These are phyloP conservation scores for Cynopterus sphinx DNA, from an alignment of 2,797 vertebrate species.

Conservation along the genomic window DNA sequence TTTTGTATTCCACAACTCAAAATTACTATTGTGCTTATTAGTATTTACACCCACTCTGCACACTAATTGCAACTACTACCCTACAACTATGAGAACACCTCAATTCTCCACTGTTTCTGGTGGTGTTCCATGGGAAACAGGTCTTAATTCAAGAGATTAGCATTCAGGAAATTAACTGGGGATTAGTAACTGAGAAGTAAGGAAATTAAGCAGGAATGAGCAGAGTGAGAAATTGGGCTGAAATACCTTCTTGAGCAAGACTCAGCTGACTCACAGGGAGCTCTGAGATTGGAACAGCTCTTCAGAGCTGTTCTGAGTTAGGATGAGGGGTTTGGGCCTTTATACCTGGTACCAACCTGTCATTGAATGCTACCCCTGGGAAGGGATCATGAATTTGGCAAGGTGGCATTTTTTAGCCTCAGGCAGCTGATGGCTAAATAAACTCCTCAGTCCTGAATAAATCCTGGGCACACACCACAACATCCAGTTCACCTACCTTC, in stretches of 20 bases:
- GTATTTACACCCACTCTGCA: neutral
- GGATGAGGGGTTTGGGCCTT: neutral
- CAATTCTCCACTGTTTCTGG: neutral
- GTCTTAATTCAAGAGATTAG: neutral
- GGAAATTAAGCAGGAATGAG: neutral
- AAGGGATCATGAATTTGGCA: neutral
- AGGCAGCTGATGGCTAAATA: neutral
- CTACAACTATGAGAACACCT: neutral
- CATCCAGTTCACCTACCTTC: neutral
- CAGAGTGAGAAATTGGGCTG: neutral
- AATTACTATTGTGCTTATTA: neutral
- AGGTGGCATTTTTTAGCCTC: neutral
- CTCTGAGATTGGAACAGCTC: neutral
- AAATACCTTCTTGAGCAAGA: neutral
- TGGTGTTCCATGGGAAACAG: neutral
- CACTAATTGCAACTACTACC: neutral
- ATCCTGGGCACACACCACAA: neutral
- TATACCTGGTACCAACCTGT: neutral
- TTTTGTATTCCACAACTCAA: neutral
- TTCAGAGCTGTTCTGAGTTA: neutral
- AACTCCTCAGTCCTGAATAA: neutral
- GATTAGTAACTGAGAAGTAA: neutral
- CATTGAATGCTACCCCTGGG: neutral
- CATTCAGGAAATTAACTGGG: neutral
- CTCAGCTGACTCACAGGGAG: neutral